Evolutionary conservation across 2,888 invertebrate genomes (phyloP).

Genomic region (Parascotia fuliginaria): DNA sequence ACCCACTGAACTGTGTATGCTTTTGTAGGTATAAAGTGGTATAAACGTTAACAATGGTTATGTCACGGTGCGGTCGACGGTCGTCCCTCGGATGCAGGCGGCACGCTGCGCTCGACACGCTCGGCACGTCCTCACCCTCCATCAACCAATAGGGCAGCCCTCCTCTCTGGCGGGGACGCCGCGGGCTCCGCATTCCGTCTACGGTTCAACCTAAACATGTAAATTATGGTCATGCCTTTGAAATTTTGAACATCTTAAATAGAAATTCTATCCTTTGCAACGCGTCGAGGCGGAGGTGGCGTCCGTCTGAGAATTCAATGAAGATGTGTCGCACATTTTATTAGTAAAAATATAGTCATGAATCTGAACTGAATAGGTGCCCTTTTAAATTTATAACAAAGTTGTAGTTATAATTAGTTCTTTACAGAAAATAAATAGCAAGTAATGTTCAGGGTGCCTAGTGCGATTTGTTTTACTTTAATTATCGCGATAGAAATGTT

Average conservation of each 20-base stretch:
- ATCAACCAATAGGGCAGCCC: not conserved
- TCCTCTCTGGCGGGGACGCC: not conserved
- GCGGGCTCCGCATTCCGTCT: conserved; percentile 28
- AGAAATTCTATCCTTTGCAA: conserved; percentile 29
- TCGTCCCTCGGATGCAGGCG: conserved; percentile 29
- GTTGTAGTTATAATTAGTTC: too few species aligned
- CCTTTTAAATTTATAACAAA: too few species aligned
- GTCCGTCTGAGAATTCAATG: conserved; percentile 13
- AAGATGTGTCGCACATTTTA: conserved; percentile 15
- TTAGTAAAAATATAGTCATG: not conserved
- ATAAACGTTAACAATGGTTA: not conserved
- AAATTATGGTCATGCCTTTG: conserved; percentile 38
- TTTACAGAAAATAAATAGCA: too few species aligned
- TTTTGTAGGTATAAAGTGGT: conserved; percentile 3
- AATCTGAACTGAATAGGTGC: not conserved
- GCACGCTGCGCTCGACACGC: conserved; percentile 34
- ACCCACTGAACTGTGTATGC: too few species aligned
- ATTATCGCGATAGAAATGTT: too few species aligned
- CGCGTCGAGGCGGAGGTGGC: conserved; percentile 8
- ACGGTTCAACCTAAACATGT: conserved; percentile 34
- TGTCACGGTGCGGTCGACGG: conserved; percentile 19
- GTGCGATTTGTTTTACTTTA: too few species aligned
- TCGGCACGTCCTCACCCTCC: conserved; percentile 23
- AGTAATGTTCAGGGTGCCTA: too few species aligned
- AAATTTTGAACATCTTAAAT: conserved; percentile 44